These are phyloP conservation scores for Parasteatoda tepidariorum DNA, from an alignment of 1,140 invertebrate species.

Conservation along the genomic window DNA sequence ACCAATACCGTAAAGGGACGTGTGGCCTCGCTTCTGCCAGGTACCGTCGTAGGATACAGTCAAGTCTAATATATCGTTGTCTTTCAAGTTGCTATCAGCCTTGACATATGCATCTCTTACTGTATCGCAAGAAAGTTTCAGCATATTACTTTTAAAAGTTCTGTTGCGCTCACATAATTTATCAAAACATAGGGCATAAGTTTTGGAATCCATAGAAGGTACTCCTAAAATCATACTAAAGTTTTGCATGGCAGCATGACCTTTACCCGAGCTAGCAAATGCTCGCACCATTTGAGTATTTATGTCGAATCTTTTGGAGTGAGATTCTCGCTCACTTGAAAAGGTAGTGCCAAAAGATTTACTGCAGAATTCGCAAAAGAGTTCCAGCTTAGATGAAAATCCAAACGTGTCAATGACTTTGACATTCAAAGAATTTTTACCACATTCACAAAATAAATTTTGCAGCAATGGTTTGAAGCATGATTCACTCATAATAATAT, in stretches of 20 bases:
- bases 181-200: background rate
- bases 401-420: background rate
- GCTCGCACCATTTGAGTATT: background rate
- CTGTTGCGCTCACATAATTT: background rate
- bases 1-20: background rate
- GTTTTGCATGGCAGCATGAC: constrained; percentile 1
- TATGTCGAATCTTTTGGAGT: background rate
- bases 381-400: constrained; percentile 3
- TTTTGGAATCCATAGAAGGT: background rate
- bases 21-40: background rate
- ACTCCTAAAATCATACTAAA: background rate
- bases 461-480: no score
- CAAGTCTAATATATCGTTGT: background rate
- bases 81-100: background rate
- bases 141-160: background rate
- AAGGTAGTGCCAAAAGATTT: background rate
- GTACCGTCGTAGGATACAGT: background rate
- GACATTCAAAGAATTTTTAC: background rate
- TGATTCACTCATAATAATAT: background rate
- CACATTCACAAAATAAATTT: background rate
- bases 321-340: background rate
- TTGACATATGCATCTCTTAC: background rate
- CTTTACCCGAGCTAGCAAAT: background rate
- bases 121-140: background rate
- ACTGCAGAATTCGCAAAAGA: background rate